Percentiles rank a stretch among this genome's conserved stretches.
phyloP scores from a whole-genome alignment of 2,113 vertebrate species.

The Psittacus erithacus region DNA sequence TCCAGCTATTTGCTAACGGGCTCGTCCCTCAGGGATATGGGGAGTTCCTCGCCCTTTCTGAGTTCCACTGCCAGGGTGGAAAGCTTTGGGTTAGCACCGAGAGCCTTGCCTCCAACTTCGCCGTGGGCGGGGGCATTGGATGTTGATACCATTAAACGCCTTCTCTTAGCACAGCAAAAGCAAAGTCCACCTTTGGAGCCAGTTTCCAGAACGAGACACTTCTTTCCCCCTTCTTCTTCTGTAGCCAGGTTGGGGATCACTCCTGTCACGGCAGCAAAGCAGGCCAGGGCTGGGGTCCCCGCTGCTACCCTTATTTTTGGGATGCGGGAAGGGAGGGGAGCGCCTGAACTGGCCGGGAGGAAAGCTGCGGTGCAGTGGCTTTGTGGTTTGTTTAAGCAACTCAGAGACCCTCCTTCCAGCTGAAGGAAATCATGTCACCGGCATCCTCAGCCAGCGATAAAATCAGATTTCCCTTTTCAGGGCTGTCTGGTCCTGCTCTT shows the following conservation, averaged over 20 bases:
- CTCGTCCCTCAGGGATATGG: not conserved
- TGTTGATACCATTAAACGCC: not conserved
- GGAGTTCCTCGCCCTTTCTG: not conserved
- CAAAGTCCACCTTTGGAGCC: not conserved
- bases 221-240: not conserved
- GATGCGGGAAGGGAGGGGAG: not conserved
- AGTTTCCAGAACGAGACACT: not conserved
- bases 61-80: not conserved
- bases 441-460: constrained; percentile 49
- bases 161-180: not conserved
- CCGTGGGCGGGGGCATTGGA: not conserved
- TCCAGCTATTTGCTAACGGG: not conserved
- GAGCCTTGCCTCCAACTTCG: constrained; percentile 22
- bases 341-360: not conserved
- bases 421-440: constrained; percentile 57
- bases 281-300: not conserved
- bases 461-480: constrained; percentile 66
- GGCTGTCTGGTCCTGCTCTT: constrained; percentile 3
- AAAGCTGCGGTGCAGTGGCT: not conserved
- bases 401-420: constrained; percentile 33
- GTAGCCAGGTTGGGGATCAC: not conserved
- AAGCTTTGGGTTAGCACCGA: not conserved
- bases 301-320: not conserved
- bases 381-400: not conserved
- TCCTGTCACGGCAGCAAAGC: not conserved